Percentiles rank a stretch among this genome's conserved stretches.
These are phyloP conservation scores for Melipona quadrifasciata DNA, from an alignment of 1,140 invertebrate genomes.

Conservation along the genomic window DNA sequence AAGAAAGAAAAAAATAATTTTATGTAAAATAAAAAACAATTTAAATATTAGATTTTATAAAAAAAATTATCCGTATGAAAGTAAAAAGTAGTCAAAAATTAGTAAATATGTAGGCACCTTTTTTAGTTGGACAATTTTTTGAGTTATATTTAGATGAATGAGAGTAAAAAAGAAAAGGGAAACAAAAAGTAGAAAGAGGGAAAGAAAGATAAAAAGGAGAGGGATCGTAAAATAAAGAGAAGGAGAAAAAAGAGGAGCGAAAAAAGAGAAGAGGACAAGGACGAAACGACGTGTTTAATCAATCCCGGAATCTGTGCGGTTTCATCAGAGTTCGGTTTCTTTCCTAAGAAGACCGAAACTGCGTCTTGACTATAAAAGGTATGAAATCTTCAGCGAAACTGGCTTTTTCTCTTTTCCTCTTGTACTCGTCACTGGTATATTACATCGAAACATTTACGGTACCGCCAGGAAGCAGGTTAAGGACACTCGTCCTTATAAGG, in stretches of 20 bases:
- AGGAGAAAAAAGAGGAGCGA: too few species aligned
- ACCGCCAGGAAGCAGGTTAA: conserved; percentile 79
- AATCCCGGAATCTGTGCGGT: conserved; percentile 50
- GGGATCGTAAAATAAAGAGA: background rate
- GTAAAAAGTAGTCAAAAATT: background rate
- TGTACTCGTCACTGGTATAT: conserved; percentile 22
- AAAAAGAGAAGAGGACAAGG: background rate
- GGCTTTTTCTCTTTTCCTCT: conserved; percentile 47
- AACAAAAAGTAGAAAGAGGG: background rate
- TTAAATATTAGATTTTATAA: background rate
- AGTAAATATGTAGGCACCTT: background rate
- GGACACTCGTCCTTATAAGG: conserved; percentile 81
- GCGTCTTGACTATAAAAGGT: conserved; percentile 78
- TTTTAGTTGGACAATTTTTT: background rate
- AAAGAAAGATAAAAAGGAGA: background rate
- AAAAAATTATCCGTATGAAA: background rate
- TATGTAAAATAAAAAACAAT: background rate
- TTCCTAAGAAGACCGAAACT: conserved; percentile 63
- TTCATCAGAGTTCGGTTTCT: conserved; percentile 61
- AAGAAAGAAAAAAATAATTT: background rate
- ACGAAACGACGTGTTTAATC: conserved; percentile 25
- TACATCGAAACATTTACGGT: conserved; percentile 54
- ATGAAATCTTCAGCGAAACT: conserved; percentile 50
- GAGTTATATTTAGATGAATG: background rate
- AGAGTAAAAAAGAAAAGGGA: background rate